Evolutionary conservation across 2,888 invertebrate genomes (phyloP).

Genomic region (Hermaeophaga mercurialis): DNA sequence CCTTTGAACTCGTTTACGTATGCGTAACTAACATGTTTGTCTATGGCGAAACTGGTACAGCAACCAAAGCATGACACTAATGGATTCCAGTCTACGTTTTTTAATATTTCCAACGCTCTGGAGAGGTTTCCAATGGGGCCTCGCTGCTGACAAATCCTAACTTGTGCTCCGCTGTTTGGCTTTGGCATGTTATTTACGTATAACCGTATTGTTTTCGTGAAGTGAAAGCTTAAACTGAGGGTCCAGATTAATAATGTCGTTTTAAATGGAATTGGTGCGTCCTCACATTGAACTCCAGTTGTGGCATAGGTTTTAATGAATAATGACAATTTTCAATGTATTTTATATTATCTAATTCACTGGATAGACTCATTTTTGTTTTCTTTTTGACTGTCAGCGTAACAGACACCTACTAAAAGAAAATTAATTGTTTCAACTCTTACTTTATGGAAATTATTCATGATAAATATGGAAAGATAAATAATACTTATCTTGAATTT

Average conservation of each 20-base stretch:
- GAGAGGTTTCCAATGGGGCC: conserved; percentile 10
- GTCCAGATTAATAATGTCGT: not conserved
- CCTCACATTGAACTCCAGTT: too few species aligned
- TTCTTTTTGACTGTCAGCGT: too few species aligned
- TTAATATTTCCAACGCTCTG: conserved; percentile 40
- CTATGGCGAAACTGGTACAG: conserved; percentile 44
- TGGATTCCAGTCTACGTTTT: conserved; percentile 48
- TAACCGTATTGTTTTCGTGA: not conserved
- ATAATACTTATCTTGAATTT: too few species aligned
- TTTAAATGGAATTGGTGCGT: too few species aligned
- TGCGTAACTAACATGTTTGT: conserved; percentile 49
- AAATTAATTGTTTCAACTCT: too few species aligned
- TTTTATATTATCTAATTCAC: too few species aligned
- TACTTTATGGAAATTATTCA: too few species aligned
- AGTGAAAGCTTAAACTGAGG: not conserved
- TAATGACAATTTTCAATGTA: too few species aligned
- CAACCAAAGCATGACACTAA: conserved; percentile 45
- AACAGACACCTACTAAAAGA: too few species aligned
- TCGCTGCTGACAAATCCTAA: conserved; percentile 6
- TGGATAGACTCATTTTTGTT: too few species aligned
- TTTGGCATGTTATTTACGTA: not conserved
- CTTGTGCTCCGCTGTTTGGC: conserved; percentile 7
- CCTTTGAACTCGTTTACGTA: conserved; percentile 48
- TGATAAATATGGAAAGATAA: too few species aligned
- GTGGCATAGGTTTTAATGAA: too few species aligned